Percentiles rank a stretch among this genome's conserved stretches.
Evolutionary conservation across 2,888 invertebrate genomes (phyloP).

Genomic region (Papilio gigon): DNA sequence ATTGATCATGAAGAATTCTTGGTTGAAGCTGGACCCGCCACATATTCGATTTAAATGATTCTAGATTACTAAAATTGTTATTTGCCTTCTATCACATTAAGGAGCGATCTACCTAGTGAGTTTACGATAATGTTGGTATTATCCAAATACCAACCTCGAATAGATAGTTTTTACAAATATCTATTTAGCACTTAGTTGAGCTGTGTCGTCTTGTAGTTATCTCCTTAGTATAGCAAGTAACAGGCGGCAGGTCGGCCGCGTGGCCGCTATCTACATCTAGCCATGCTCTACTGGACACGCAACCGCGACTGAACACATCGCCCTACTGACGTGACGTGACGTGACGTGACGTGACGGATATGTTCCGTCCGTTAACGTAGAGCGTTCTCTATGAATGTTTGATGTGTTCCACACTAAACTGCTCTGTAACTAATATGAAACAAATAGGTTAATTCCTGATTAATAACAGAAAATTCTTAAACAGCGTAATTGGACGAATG

Average conservation of each 20-base stretch:
- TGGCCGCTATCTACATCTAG: slow-evolving; percentile 33
- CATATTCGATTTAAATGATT: background rate
- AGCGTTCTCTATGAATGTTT: slow-evolving; percentile 11
- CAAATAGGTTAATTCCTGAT: no score
- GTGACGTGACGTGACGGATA: slow-evolving; percentile 27
- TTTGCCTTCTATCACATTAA: no score
- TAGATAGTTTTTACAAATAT: background rate
- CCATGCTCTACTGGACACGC: slow-evolving; percentile 26
- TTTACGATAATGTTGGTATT: background rate
- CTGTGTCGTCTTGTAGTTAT: background rate
- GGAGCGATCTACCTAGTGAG: no score
- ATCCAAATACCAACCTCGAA: background rate
- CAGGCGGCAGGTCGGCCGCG: slow-evolving; percentile 24
- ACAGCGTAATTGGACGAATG: background rate
- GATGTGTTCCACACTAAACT: no score
- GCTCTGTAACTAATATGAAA: no score
- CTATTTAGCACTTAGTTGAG: background rate
- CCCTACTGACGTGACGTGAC: slow-evolving; percentile 14
- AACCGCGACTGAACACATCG: slow-evolving; percentile 22
- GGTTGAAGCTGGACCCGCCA: background rate
- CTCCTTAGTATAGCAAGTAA: background rate
- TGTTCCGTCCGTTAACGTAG: background rate
- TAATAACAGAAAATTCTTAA: no score
- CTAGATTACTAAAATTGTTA: background rate
- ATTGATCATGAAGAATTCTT: background rate